phyloP scores from a whole-genome alignment of 2,797 vertebrate genomes.

The Denticeps clupeoides region DNA sequence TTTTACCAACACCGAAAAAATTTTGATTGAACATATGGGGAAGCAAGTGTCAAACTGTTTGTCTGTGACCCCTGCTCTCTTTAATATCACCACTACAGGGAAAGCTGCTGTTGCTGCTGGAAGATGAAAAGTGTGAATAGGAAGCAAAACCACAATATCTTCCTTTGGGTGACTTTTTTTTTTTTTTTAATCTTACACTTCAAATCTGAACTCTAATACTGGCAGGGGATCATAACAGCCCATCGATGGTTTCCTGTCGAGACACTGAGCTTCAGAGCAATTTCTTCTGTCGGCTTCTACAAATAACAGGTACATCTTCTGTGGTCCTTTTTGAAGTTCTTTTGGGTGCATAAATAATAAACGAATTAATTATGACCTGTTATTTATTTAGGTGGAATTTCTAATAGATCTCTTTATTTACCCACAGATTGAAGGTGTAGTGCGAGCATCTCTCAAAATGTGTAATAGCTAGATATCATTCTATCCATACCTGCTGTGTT shows the following conservation, averaged over 20 bases:
- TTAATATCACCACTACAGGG: not conserved
- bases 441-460: too few species aligned
- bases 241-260: not conserved
- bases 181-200: not conserved
- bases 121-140: conserved; percentile 8
- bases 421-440: too few species aligned
- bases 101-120: not conserved
- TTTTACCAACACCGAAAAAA: not conserved
- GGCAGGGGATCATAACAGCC: not conserved
- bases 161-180: not conserved
- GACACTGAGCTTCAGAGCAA: not conserved
- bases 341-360: too few species aligned
- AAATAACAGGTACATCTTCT: too few species aligned
- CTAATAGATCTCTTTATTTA: too few species aligned
- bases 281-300: not conserved
- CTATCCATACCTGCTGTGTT: too few species aligned
- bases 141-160: not conserved
- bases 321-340: too few species aligned
- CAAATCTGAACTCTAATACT: not conserved
- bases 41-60: conserved; percentile 21
- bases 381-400: too few species aligned
- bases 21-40: conserved; percentile 21
- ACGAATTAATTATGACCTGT: too few species aligned
- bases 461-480: too few species aligned
- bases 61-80: conserved; percentile 5